A percentile compares a stretch with the other conserved stretches of the same genome.
Conservation (phyloP, 2,888 invertebrate genomes). For the Eulithis testata region DNA sequence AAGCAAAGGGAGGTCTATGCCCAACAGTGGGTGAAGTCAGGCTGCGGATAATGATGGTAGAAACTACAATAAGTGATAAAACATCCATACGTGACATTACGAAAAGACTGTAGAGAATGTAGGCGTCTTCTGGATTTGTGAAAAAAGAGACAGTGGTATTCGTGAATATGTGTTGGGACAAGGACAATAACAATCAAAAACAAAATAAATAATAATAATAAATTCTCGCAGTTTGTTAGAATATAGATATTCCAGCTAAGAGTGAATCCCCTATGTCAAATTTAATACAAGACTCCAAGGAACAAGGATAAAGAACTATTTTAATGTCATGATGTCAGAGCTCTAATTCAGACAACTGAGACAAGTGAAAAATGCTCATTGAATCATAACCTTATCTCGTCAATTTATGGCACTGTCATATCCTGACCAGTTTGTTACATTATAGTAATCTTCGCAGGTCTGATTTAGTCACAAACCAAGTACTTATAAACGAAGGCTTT, state of each 20-base stretch:
- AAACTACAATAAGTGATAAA: too few relatives aligned
- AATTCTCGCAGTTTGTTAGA: neutral
- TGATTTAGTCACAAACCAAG: slow-evolving; percentile 1
- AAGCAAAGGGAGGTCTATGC: too few relatives aligned
- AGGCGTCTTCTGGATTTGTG: too few relatives aligned
- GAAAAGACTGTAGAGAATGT: too few relatives aligned
- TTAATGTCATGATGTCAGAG: slow-evolving; percentile 36
- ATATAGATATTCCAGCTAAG: neutral
- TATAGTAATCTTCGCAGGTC: slow-evolving; percentile 17
- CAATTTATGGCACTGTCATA: slow-evolving; percentile 41
- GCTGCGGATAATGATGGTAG: too few relatives aligned
- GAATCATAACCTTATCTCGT: slow-evolving; percentile 38
- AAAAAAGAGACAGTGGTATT: too few relatives aligned
- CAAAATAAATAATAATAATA: too few relatives aligned
- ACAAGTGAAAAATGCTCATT: slow-evolving; percentile 39
- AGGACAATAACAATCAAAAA: too few relatives aligned
- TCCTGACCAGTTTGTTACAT: slow-evolving; percentile 32
- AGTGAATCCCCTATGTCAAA: slow-evolving; percentile 12
- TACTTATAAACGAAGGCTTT: neutral
- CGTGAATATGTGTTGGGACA: too few relatives aligned
- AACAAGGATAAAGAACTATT: slow-evolving; percentile 29
- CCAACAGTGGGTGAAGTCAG: too few relatives aligned
- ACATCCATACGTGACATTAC: too few relatives aligned
- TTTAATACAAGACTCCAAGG: slow-evolving; percentile 12
- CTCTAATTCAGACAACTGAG: slow-evolving; percentile 33